Evolutionary conservation across 2,797 vertebrate genomes (phyloP), one percentile per base, ranked within the genome.

Genomic region (Emydoidea blandingii): DNA sequence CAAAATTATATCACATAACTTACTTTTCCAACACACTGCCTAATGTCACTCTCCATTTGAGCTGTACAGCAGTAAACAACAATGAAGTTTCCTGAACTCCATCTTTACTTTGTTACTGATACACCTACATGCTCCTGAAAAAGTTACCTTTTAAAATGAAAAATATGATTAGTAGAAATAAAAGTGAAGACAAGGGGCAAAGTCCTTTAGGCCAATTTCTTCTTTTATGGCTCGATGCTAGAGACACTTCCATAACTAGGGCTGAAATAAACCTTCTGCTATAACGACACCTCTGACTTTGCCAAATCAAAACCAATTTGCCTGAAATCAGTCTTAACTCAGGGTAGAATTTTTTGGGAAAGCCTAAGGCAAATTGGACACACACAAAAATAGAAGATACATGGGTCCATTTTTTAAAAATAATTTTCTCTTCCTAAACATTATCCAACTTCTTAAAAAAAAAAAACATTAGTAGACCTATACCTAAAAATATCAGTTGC

Each of bases 341-440:
- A 89, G 72, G 82, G 5, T 9, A 91, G n/a, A 81, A 12, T 90
- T 94, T 72, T 81, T 0, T 59, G 59, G 68, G 21, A 37, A 89
- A 89, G 94, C 25, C 76, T 87, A 85, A 86, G 37, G 19, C 18
- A 94, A 96, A 86, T 1, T 47, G 78, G 53, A 91, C 87, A 4
- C 50, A 50, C 15, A 50, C 15, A 54, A 12, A 82, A 41, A 18
- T 5, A 49, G 47, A 27, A 18, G 7, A 2, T 12, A 59, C 29
- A 59, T 31, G 29, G 29, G 27, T 62, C 29, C 29, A 62, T 62
- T 34, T 62, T 15, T 31, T 31, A 7, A 34, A 62, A 62, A 62
- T 54, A 62, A 15, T 34, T 62, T 14, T 59, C 12, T 16, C 2
- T 68, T 81, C 59, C 21, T 80, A 15, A 34, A 53, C 5, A 57